Evolutionary conservation across 1,140 invertebrate species (phyloP).

Genomic region (Pinna nobilis): DNA sequence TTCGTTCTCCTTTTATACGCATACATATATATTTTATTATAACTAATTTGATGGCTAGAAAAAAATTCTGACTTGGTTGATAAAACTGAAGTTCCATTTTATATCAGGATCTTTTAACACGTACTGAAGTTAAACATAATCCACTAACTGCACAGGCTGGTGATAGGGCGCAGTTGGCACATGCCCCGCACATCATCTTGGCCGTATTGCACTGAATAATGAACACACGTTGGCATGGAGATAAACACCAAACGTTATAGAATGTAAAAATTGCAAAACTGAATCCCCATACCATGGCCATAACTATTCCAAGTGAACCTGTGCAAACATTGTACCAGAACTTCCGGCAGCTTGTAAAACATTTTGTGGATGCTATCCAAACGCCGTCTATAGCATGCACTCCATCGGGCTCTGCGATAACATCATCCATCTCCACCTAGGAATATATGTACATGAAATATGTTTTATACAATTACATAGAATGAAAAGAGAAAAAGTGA

Average conservation of each 20-base stretch:
- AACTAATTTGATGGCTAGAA: too few relatives aligned
- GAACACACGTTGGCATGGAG: slow-evolving; percentile 59
- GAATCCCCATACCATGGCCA: slow-evolving; percentile 82
- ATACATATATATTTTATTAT: too few relatives aligned
- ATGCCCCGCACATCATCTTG: slow-evolving; percentile 78
- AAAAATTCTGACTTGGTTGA: too few relatives aligned
- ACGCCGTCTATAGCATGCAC: slow-evolving; percentile 83
- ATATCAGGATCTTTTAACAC: too few relatives aligned
- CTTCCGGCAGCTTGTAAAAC: slow-evolving; percentile 81
- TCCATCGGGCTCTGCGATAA: slow-evolving; percentile 85
- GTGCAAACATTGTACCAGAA: slow-evolving; percentile 83
- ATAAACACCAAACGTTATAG: slow-evolving; percentile 71
- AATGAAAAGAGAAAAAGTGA: too few relatives aligned
- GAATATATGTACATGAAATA: neutral
- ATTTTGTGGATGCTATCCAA: slow-evolving; percentile 82
- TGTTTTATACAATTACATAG: too few relatives aligned
- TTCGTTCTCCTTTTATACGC: too few relatives aligned
- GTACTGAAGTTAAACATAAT: slow-evolving; percentile 4
- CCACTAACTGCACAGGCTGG: slow-evolving; percentile 26
- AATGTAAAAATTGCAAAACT: slow-evolving; percentile 85
- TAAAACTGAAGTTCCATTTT: too few relatives aligned
- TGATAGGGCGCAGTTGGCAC: slow-evolving; percentile 76
- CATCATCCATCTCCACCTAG: slow-evolving; percentile 84
- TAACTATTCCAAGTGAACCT: slow-evolving; percentile 80
- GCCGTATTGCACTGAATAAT: slow-evolving; percentile 79